phyloP scores from a whole-genome alignment of 1,140 invertebrate species.

The Campoletis sonorensis region DNA sequence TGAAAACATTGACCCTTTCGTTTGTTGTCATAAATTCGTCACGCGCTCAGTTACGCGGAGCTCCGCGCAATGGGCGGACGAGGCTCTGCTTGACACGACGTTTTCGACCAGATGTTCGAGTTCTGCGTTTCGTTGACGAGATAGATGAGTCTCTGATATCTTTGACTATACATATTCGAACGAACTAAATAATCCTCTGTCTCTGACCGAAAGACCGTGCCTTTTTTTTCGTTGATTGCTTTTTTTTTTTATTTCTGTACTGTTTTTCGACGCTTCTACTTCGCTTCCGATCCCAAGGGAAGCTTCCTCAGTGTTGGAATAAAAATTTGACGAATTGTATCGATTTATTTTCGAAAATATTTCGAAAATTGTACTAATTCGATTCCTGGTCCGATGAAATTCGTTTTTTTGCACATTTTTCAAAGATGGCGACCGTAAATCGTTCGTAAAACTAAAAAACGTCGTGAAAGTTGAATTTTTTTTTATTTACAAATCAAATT shows the following conservation, averaged over 20 bases:
- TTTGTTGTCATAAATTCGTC: conserved; percentile 22
- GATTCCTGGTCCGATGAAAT: too few relatives aligned
- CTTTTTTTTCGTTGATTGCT: conserved; percentile 2
- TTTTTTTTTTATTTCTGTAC: not conserved
- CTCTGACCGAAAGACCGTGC: not conserved
- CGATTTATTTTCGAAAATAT: too few relatives aligned
- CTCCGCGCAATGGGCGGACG: conserved; percentile 30
- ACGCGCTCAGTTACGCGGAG: not conserved
- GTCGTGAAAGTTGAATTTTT: too few relatives aligned
- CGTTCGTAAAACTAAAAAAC: too few relatives aligned
- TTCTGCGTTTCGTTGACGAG: conserved; percentile 39
- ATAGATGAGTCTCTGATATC: conserved; percentile 23
- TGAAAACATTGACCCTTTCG: not conserved
- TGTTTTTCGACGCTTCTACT: not conserved
- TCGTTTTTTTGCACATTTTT: too few relatives aligned
- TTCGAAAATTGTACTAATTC: too few relatives aligned
- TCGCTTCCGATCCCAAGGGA: not conserved
- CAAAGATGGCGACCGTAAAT: too few relatives aligned
- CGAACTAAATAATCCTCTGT: conserved; percentile 13
- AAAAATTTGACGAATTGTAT: not conserved
- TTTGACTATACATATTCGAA: not conserved
- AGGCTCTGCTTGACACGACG: conserved; percentile 17
- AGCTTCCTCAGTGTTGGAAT: not conserved
- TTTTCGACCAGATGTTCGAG: conserved; percentile 38
- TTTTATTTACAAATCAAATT: too few relatives aligned